Evolutionary conservation across 2,888 invertebrate genomes (phyloP), one percentile per base, ranked within the genome.

Genomic region (Agrotis ipsilon): DNA sequence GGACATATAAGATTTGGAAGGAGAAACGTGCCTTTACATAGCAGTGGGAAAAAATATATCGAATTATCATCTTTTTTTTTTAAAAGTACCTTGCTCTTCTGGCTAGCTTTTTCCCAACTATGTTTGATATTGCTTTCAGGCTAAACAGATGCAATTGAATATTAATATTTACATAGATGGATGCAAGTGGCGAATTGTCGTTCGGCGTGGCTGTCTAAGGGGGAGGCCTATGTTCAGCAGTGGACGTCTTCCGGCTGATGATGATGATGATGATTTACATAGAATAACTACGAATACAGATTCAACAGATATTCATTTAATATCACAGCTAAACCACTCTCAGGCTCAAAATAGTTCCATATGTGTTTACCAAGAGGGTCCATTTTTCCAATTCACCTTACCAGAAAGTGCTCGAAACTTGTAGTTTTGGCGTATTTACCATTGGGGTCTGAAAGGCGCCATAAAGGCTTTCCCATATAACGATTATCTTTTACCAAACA

Each of bases 401-500:
- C 57, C 54, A 32, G 49, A 59, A n/a, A 54, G 16, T n/a, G 13
- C 45, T n/a, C 24, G 9, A n/a, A 78, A 60, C 59, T 39, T 39
- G 39, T 65, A 65, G 51, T 75, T 65, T 19, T 60, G 59, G 66
- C 43, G 48, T 78, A 75, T 80, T 76, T 63, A 67, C 63, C 67
- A 67, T 32, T 43, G 49, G 43, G 32, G 46, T 64, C 72, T 48
- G 54, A 18, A 21, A 54, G n/a, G 71, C 32, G 27, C 51, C 21
- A 70, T 78, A 78, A 67, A 76, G 55, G 55, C 39, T 49, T 21
- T 74, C 52, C 71, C 48, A 67, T 77, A 68, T 81, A 77, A 61
- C 55, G 55, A 77, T 78, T 62, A 81, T 81, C 61, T 79, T 55
- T 55, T 65, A 63, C 49, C 57, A 49, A 72, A 81, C 27, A 19